Evolutionary conservation across 2,113 vertebrate genomes (phyloP), one percentile per base, ranked within the genome.

Genomic region (Tyto alba): DNA sequence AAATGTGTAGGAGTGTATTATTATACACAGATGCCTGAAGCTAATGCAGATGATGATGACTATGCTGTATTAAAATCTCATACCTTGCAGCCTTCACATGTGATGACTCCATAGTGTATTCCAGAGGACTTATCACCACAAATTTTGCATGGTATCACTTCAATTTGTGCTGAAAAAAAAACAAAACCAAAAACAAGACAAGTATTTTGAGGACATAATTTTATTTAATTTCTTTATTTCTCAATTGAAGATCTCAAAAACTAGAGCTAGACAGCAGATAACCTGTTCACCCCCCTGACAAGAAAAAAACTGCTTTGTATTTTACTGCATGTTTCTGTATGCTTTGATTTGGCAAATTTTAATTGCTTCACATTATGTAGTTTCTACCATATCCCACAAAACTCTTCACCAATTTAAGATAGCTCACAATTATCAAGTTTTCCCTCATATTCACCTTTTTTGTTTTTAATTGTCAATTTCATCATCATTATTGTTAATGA

Each of bases 81-180:
- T 98, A 99, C 99, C 99, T 99, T 99, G 97, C 99, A 99, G 96
- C 99, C 99, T 98, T 99, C 99, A 96, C 99, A 99, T 8, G 99
- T 99, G 96, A 99, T 99, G 97, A 99, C 99, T 97, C 99, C 99
- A 90, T 99, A 99, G 98, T 99, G 99, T 98, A 99, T 99, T 96
- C 99, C 99, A 85, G 99, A 99, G 92, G 99, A 99, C 96, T 99
- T 99, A 98, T 99, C 99, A 96, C 99, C 99, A 97, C 99, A 99
- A 98, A 99, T 99, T 98, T 99, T 99, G 98, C 99, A 99, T 97
- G 99, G 99, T 99, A 99, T 99, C 94, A 99, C 99, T 99, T 99
- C 99, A 96, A 99, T 99, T 99, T 99, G 99, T 95, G 99, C 99
- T 99, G 98, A 86, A 98, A 98, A 95, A 94, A 75, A 93, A 98